Evolutionary conservation across 2,113 vertebrate species (phyloP), one percentile per base, ranked within the genome.

Genomic region (Gasterosteus aculeatus): DNA sequence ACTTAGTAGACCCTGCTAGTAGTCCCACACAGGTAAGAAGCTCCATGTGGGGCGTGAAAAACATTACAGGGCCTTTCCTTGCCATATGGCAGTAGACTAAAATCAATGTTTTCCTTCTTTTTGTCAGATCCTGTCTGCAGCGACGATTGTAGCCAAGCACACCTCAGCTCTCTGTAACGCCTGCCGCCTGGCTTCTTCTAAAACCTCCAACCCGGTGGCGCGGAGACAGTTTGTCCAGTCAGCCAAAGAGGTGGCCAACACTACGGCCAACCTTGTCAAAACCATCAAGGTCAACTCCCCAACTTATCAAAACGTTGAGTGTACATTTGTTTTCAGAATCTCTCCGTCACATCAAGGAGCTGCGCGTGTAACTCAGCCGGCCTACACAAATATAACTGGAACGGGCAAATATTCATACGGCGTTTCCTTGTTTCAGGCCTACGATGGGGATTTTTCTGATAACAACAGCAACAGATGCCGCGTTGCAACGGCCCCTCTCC

Each of bases 211-310:
- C 86, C 98, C 98, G 0, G 96, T 99, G 14, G 98, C 98, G 66
- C 95, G 97, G 91, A 96, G 98, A 85, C 98, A 99, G 87, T 99
- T 99, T 10, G 98, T 99, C 60, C 98, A 99, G 85, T 99, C 98
- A 6, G 98, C 98, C 86, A 99, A 99, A 92, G 98, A 99, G 87
- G 98, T 99, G 51, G 98, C 98, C 78, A 99, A 99, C 93, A 99
- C 98, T 85, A 99, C 98, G 0, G 98, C 98, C 85, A 99, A 98
- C 93, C 94, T 99, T 49, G 98, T 99, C 79, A 99, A 99, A 93
- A 99, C 98, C 78, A 99, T 99, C 90, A 99, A 99, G 96, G 98
- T 98, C 89, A 88, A 87, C 84, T 87, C 83, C 47, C 86, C 86
- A 87, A 87, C 85, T 69, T 89, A 92, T 90, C 90, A 93, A 90